Percentiles rank a stretch among this genome's conserved stretches.
Evolutionary conservation across 1,140 invertebrate genomes (phyloP).

Genomic region (Tetraneura akinire): DNA sequence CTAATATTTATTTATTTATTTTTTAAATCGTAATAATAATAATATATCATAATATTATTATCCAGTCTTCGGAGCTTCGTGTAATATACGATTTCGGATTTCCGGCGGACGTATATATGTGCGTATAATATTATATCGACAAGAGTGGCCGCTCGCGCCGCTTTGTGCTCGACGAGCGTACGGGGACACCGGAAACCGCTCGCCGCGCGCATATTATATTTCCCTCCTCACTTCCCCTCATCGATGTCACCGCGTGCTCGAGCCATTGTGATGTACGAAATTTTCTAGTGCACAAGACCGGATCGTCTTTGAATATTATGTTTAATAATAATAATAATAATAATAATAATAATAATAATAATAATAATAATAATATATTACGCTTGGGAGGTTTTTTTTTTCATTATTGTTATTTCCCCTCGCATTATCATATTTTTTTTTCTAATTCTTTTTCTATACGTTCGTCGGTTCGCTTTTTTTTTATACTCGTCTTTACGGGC

Average conservation of each 20-base stretch:
- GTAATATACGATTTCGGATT: conserved; percentile 17
- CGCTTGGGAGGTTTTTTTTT: no score
- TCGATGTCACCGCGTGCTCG: background rate
- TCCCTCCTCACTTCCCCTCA: no score
- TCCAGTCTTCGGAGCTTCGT: background rate
- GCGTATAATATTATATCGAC: background rate
- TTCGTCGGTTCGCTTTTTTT: no score
- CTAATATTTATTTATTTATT: no score
- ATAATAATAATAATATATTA: no score
- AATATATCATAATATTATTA: background rate
- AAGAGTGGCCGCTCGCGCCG: background rate
- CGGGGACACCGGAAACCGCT: conserved; percentile 9
- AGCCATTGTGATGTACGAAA: conserved; percentile 24
- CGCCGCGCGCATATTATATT: background rate
- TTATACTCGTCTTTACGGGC: no score
- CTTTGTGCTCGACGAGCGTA: background rate
- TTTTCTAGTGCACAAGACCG: conserved; percentile 19
- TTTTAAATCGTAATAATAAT: background rate
- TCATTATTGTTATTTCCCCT: no score
- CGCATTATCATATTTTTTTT: no score
- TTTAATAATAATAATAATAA: no score
- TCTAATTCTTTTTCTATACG: no score
- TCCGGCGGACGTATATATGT: conserved; percentile 29
- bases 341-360: no score
- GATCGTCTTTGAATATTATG: background rate